Evolutionary conservation across 2,797 vertebrate species (phyloP), one percentile per base, ranked within the genome.

Genomic region (Tapirus indicus): DNA sequence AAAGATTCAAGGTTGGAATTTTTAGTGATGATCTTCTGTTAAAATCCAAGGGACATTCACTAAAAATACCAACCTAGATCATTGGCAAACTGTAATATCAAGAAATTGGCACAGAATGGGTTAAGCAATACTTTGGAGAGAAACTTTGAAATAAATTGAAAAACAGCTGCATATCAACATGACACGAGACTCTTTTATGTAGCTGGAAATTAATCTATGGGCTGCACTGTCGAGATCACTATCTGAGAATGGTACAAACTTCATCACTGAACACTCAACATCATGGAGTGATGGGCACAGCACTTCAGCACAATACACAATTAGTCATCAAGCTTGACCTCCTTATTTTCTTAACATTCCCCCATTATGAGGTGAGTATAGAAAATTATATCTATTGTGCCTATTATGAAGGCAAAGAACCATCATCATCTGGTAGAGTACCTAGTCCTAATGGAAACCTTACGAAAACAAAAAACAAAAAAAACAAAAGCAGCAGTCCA

Each of bases 381-480:
- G 32, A 25, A 92, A 49, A 92, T 47, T 82, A 58, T 74, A 52
- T 54, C 66, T 82, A 91, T 62, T 94, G 5, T 91, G 47, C 21
- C 44, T 68, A 80, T 94, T 95, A 96, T 80, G 54, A 96, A 95
- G 58, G 60, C 66, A 96, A 97, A 96, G 62, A 91, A 84, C 32
- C 80, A 84, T 68, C 85, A 94, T 88, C 79, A 93, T 94, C 84
- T 89, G 47, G 56, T 68, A 60, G 64, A 94, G 75, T 93, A 96
- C 66, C 69, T 79, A 91, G n/a, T 92, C 52, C 29, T 95, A 97
- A 94, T 74, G 54, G 74, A 96, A 94, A 71, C 29, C 56, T 91
- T 71, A 82, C 16, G 96, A 82, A 95, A 56, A 54, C 18, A 32
- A 88, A 74, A 69, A 25, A 58, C 27, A 64, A 21, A 41, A 41